These are phyloP conservation scores for Thysanoteuthis rhombus DNA, from an alignment of 2,888 invertebrate species.

Conservation along the genomic window DNA sequence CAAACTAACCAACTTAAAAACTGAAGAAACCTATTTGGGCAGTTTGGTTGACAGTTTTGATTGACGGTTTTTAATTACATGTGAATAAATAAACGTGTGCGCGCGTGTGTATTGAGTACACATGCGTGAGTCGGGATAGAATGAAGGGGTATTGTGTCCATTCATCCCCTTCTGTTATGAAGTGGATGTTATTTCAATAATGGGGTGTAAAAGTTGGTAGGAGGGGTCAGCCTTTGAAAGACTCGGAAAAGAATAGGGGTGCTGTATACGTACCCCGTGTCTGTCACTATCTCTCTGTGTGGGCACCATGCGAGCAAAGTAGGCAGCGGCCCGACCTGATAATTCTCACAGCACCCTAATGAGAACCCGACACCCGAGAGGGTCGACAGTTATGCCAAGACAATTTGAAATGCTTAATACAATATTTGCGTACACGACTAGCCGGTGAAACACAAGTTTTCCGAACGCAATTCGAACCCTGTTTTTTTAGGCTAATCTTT, in stretches of 20 bases:
- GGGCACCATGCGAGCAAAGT: neutral
- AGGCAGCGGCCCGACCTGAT: neutral
- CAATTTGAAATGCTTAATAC: neutral
- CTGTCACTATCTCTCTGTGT: neutral
- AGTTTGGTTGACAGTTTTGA: too few relatives aligned
- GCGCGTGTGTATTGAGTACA: neutral
- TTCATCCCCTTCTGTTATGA: neutral
- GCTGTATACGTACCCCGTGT: neutral
- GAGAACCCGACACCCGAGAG: neutral
- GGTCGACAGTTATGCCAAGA: neutral
- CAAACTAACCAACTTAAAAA: too few relatives aligned
- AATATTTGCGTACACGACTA: neutral
- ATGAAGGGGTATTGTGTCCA: neutral
- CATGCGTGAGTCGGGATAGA: neutral
- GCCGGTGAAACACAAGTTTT: neutral
- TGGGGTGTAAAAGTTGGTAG: neutral
- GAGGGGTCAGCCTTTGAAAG: neutral
- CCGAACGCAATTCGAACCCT: neutral
- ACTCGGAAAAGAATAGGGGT: neutral
- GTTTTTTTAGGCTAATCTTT: neutral
- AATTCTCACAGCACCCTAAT: neutral
- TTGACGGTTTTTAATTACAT: too few relatives aligned
- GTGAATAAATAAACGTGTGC: neutral
- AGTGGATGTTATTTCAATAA: neutral
- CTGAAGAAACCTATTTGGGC: too few relatives aligned